These are phyloP conservation scores for Xestoiulus laeticollis DNA, from an alignment of 2,888 invertebrate genomes.

Conservation along the genomic window DNA sequence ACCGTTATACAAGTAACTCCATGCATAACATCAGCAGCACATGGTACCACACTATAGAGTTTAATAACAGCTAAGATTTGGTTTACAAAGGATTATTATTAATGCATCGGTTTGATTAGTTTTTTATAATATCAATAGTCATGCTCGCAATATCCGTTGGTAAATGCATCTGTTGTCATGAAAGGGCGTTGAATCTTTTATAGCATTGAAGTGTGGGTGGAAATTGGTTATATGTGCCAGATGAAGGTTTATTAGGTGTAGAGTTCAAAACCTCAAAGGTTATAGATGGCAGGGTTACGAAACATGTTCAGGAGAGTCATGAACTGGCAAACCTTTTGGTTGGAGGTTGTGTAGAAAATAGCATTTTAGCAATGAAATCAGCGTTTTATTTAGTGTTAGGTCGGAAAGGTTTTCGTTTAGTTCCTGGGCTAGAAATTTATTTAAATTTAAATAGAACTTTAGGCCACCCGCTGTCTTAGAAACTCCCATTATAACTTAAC, in stretches of 20 bases:
- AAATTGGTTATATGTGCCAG: conserved; percentile 7
- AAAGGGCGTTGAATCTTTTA: background rate
- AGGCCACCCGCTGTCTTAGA: background rate
- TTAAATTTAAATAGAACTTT: conserved; percentile 29
- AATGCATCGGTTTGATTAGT: conserved; percentile 24
- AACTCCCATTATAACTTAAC: conserved; percentile 34
- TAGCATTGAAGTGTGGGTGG: background rate
- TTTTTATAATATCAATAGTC: conserved; percentile 18
- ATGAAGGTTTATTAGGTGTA: conserved; percentile 35
- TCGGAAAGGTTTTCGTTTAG: conserved; percentile 22
- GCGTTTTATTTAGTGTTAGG: conserved; percentile 15
- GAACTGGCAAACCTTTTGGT: background rate
- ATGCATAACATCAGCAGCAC: background rate
- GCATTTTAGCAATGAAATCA: background rate
- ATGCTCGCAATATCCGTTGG: background rate
- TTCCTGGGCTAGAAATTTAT: conserved; percentile 37
- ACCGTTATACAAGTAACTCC: background rate
- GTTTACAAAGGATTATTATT: conserved; percentile 21
- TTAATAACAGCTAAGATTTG: background rate
- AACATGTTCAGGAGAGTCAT: background rate
- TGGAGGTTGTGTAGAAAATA: background rate
- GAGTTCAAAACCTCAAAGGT: background rate
- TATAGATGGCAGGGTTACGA: background rate
- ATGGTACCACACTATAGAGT: background rate
- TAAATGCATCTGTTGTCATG: background rate